Evolutionary conservation across 2,888 invertebrate species (phyloP).

Genomic region (Thumatha senex): DNA sequence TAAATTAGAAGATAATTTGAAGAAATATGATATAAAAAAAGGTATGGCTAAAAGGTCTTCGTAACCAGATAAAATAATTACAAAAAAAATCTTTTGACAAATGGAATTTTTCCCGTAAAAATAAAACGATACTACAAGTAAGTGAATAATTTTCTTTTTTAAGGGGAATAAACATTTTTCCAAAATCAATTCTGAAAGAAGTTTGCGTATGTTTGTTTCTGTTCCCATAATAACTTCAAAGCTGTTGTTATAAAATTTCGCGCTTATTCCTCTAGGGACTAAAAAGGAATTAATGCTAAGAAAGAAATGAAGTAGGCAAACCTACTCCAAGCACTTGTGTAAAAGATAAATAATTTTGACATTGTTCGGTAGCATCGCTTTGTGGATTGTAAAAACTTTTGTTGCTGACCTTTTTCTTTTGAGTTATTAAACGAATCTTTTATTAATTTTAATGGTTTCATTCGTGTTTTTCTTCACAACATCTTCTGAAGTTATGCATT

Average conservation of each 20-base stretch:
- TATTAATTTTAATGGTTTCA: slow-evolving; percentile 4
- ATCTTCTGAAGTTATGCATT: neutral
- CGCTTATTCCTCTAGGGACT: too few species aligned
- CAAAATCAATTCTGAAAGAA: too few species aligned
- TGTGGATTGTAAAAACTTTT: slow-evolving; percentile 5
- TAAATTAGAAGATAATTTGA: too few species aligned
- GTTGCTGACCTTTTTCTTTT: slow-evolving; percentile 2
- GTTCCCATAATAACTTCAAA: slow-evolving; percentile 20
- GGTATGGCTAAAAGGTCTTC: too few species aligned
- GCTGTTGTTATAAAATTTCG: slow-evolving; percentile 19
- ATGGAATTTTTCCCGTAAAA: neutral
- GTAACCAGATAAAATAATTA: too few species aligned
- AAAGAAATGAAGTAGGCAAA: slow-evolving; percentile 22
- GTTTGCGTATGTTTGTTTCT: slow-evolving; percentile 1
- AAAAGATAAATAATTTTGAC: slow-evolving; percentile 13
- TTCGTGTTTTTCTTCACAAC: neutral
- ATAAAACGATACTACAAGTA: neutral
- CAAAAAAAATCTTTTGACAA: too few species aligned
- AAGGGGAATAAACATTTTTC: too few species aligned
- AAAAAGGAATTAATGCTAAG: slow-evolving; percentile 16
- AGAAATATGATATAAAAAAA: too few species aligned
- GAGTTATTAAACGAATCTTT: slow-evolving; percentile 5
- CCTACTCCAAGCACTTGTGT: slow-evolving; percentile 5
- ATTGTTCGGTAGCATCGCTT: slow-evolving; percentile 14
- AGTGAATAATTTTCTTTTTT: too few species aligned